A percentile compares a stretch with the other conserved stretches of the same genome.
Conservation (phyloP, 2,888 invertebrate species). For the Phortica okadai region DNA sequence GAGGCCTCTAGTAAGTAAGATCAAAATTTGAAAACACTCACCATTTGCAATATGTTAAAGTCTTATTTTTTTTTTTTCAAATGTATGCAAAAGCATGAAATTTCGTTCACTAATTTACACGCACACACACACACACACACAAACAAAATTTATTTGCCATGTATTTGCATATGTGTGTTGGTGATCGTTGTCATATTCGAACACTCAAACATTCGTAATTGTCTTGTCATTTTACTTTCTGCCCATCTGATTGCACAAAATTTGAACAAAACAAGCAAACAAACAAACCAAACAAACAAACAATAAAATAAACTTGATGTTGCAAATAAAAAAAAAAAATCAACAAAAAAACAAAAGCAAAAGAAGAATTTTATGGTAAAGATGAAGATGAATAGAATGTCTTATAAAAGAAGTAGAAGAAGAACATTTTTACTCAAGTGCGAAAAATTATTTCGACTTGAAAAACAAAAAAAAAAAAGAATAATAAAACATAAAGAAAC, state of each 20-base stretch:
- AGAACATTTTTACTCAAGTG: background rate
- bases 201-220: constrained; percentile 40
- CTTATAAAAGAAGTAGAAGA: background rate
- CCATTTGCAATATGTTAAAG: too few relatives aligned
- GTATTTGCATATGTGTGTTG: constrained; percentile 36
- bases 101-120: background rate
- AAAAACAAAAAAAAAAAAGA: constrained; percentile 23
- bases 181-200: constrained; percentile 6
- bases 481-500: constrained; percentile 14
- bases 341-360: constrained; percentile 33
- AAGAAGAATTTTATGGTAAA: constrained; percentile 42
- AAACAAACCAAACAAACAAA: background rate
- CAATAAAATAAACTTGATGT: too few relatives aligned
- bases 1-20: too few relatives aligned
- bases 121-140: background rate
- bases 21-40: too few relatives aligned
- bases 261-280: constrained; percentile 13
- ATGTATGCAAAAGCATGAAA: background rate
- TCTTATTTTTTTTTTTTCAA: too few relatives aligned
- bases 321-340: constrained; percentile 1
- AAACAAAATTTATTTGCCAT: constrained; percentile 44
- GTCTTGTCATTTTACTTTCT: constrained; percentile 73
- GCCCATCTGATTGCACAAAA: constrained; percentile 73
- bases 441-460: constrained; percentile 13
- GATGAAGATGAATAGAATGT: constrained; percentile 26